A percentile compares a stretch with the other conserved stretches of the same genome.
Conservation (phyloP, 1,140 invertebrate genomes). For the Drosophila eugracilis region DNA sequence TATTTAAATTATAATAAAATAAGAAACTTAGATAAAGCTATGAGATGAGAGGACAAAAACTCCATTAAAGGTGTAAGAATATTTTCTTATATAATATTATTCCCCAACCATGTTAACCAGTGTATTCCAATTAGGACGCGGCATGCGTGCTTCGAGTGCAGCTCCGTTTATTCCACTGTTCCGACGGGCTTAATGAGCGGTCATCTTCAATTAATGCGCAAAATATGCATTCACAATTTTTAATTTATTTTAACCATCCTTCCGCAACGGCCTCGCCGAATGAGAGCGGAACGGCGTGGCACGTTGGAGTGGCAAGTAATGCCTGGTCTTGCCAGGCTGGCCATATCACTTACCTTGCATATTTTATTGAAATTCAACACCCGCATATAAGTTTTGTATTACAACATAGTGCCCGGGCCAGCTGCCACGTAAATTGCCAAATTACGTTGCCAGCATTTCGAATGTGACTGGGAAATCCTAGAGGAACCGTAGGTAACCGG, state of each 20-base stretch:
- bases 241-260: conserved; percentile 47
- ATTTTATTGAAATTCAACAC: conserved; percentile 79
- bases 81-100: no score
- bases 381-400: conserved; percentile 74
- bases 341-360: conserved; percentile 67
- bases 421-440: conserved; percentile 72
- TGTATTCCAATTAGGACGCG: conserved; percentile 53
- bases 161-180: conserved; percentile 55
- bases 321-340: not conserved
- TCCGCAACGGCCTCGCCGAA: conserved; percentile 1
- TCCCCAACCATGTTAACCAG: not conserved
- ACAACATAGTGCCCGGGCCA: conserved; percentile 25
- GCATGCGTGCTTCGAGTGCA: conserved; percentile 55
- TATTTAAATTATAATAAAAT: no score
- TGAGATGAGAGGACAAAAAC: no score
- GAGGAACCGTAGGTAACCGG: conserved; percentile 28
- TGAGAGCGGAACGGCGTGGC: not conserved
- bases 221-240: conserved; percentile 60
- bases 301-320: conserved; percentile 2
- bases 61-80: no score
- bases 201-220: conserved; percentile 66
- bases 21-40: no score
- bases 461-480: conserved; percentile 38
- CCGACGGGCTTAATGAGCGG: conserved; percentile 54
- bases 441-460: conserved; percentile 76